These are phyloP conservation scores for Choloepus hoffmanni DNA, from an alignment of 2,113 vertebrate species.

Conservation along the genomic window DNA sequence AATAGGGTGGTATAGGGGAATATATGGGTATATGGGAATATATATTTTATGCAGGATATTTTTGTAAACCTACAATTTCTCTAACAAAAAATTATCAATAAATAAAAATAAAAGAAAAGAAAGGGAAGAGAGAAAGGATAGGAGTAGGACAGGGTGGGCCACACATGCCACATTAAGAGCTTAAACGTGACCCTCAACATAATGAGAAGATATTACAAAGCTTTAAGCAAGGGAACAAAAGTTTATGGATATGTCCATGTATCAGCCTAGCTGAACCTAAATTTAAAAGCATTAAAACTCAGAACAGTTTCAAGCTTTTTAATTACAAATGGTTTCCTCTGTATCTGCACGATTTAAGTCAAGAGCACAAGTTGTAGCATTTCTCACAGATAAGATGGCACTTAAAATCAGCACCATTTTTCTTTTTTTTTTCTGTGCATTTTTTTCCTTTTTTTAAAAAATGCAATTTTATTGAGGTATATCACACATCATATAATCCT, in stretches of 20 bases:
- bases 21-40: too few species aligned
- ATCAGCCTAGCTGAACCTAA: not conserved
- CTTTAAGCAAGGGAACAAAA: not conserved
- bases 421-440: not conserved
- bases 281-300: too few species aligned
- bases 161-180: not conserved
- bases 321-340: conserved; percentile 38
- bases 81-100: too few species aligned
- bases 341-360: not conserved
- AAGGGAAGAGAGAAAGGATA: not conserved
- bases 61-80: too few species aligned
- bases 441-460: not conserved
- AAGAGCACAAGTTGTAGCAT: not conserved
- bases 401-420: not conserved
- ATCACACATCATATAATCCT: too few species aligned
- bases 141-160: not conserved
- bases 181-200: not conserved
- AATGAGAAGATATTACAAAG: not conserved
- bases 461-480: too few species aligned
- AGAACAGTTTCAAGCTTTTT: not conserved
- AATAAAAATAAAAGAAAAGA: not conserved
- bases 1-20: too few species aligned
- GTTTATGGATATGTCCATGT: not conserved
- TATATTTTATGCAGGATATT: too few species aligned
- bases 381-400: not conserved